Base-by-base conservation (phyloP, 2,113 vertebrate genomes). In the Chaetops frenatus region DNA sequence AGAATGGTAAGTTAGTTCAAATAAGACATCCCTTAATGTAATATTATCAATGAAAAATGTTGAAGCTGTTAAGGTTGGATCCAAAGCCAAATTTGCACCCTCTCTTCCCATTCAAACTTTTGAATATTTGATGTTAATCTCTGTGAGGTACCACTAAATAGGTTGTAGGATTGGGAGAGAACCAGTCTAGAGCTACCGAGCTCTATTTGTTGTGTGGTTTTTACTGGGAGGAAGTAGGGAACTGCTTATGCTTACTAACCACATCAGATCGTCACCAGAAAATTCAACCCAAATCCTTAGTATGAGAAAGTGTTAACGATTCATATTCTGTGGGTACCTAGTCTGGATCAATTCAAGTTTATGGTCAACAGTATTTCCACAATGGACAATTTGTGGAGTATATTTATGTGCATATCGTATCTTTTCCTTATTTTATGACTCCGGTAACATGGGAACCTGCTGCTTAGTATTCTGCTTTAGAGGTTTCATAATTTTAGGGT, bases 1-100 rank as follows among this genome's bases (percentile, higher is more conserved):
- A 97, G 98, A 95, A 99, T 98, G 99, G 99, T 99, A 97, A 98
- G 98, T 96, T 89, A 38, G 67, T 80, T 72, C n/a, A 72, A 71
- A 22, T 48, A 33, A 66, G 21, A 54, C 27, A 94, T 79, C 17
- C 38, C 25, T 81, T 57, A 60, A 21, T 70, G 21, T 31, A 79
- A 13, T 51, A 44, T n/a, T 84, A 70, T 61, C 29, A 76, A 12
- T 84, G 29, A 72, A 65, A 80, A 64, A 47, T 48, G 24, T 19
- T 88, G 28, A 64, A 83, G 14, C 8, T 74, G 3, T 84, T 33
- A 35, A 57, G 12, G 3, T 66, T 87, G 40, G 29, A 44, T 71
- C 24, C 60, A 31, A 31, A 92, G 33, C n/a, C 56, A 71, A 76
- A 60, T 89, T 61, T 61, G 12, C 24, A 21, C 10, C 72, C 14